Evolutionary conservation across 2,888 invertebrate genomes (phyloP), one percentile per base, ranked within the genome.

Genomic region (Hymenopus coronatus): DNA sequence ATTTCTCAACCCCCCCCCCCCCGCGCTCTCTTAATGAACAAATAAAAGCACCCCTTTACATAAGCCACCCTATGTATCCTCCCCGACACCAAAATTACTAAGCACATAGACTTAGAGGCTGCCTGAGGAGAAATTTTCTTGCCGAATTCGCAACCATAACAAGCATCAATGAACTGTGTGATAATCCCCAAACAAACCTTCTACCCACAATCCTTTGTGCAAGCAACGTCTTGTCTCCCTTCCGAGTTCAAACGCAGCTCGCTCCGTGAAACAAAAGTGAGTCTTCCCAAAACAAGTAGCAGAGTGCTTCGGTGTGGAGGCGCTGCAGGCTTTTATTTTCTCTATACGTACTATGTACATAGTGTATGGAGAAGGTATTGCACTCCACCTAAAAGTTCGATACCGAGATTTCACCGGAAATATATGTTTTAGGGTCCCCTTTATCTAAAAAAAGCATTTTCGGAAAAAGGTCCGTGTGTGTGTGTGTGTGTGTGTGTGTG

Each of bases 141-240:
- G n/a, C 33, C 40, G 87, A 87, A 87, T 87, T 87, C 87, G 27
- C 82, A 82, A 70, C 87, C 87, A 33, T 40, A 87, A 40, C 33
- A 40, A 6, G 28, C 12, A 33, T 54, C 86, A 86, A 81, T 81
- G 86, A 86, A 86, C 30, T 70, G 86, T 81, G 81, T 81, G 46
- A 54, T 25, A 81, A 70, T 46, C 54, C 25, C 54, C 54, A 70
- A 70, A 70, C 54, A 70, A 70, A 70, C 54, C 54, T 15, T 20
- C 25, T 70, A 15, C 54, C 54, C 54, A 70, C 54, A 70, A 70
- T 70, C 54, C 54, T 70, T 70, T 70, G 54, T 70, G 25, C 54
- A 70, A 70, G 54, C 54, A 70, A 20, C 25, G 54, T 70, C 54
- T 54, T 25, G 54, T 70, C 54, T 70, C 54, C 54, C 54, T 70